A percentile compares a stretch with the other conserved stretches of the same genome.
Conservation (phyloP, 2,888 invertebrate genomes). For the Allacma fusca region DNA sequence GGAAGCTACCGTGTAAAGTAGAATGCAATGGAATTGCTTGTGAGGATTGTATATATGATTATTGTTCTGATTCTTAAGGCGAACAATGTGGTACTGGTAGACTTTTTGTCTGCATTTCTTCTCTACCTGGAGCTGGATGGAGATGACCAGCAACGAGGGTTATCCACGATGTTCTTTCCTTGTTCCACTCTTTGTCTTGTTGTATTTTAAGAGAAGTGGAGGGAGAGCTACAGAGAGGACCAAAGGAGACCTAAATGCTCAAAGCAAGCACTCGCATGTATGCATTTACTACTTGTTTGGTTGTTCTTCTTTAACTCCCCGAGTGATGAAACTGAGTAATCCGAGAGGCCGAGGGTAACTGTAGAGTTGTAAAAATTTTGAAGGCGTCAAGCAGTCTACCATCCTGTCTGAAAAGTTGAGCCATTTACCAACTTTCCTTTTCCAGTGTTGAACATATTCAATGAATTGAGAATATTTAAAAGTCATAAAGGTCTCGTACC, state of each 20-base stretch:
- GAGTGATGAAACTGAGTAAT: conserved; percentile 37
- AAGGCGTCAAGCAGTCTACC: conserved; percentile 40
- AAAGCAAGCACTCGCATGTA: not conserved
- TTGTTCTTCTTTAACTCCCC: not conserved
- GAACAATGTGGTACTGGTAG: conserved; percentile 18
- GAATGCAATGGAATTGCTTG: conserved; percentile 3
- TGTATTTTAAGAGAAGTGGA: not conserved
- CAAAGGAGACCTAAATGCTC: not conserved
- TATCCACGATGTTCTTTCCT: not conserved
- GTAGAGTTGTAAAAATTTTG: conserved; percentile 30
- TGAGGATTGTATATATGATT: not conserved
- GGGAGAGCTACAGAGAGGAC: conserved; percentile 1
- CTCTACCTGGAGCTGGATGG: conserved; percentile 14
- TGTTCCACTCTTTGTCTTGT: not conserved
- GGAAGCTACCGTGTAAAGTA: not conserved
- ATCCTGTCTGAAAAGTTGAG: conserved; percentile 16
- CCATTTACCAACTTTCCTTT: conserved; percentile 13
- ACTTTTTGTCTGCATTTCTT: conserved; percentile 24
- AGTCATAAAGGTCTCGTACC: conserved; percentile 19
- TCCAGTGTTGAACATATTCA: conserved; percentile 1
- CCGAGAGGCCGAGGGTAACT: conserved; percentile 38
- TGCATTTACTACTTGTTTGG: not conserved
- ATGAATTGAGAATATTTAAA: conserved; percentile 24
- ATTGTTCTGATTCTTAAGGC: conserved; percentile 15
- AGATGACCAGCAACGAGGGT: conserved; percentile 20